These are phyloP conservation scores for Drosophila nr. perissopoda DNA, from an alignment of 2,888 invertebrate species.

Conservation along the genomic window DNA sequence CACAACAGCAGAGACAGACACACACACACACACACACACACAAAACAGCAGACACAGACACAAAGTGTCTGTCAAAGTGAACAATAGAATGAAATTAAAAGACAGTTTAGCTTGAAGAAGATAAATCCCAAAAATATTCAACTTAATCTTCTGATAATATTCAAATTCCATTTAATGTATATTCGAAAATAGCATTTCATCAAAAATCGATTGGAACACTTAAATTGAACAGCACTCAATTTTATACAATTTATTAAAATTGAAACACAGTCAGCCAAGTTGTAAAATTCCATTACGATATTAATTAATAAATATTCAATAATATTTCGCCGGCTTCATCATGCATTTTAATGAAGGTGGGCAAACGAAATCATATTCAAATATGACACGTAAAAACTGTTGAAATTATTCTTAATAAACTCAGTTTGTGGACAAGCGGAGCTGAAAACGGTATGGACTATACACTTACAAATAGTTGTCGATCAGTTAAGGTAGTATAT, in stretches of 20 bases:
- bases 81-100: slow-evolving; percentile 12
- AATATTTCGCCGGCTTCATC: slow-evolving; percentile 22
- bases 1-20: neutral
- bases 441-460: neutral
- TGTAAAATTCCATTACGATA: slow-evolving; percentile 41
- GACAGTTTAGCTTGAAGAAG: slow-evolving; percentile 2
- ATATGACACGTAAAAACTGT: neutral
- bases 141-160: neutral
- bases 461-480: neutral
- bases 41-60: too few species aligned
- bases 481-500: neutral
- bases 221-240: neutral
- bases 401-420: slow-evolving; percentile 11
- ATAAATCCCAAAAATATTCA: slow-evolving; percentile 7
- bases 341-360: slow-evolving; percentile 16
- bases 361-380: slow-evolving; percentile 4
- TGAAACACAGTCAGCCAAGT: slow-evolving; percentile 14
- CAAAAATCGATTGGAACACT: neutral
- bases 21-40: slow-evolving; percentile 14
- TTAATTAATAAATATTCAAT: slow-evolving; percentile 39
- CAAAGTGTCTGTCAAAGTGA: slow-evolving; percentile 26
- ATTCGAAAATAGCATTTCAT: slow-evolving; percentile 3
- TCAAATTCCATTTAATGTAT: slow-evolving; percentile 33
- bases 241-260: slow-evolving; percentile 21
- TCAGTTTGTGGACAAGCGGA: neutral